phyloP scores from a whole-genome alignment of 92 coral and sea anemone genomes.

The Actinostola sp. region DNA sequence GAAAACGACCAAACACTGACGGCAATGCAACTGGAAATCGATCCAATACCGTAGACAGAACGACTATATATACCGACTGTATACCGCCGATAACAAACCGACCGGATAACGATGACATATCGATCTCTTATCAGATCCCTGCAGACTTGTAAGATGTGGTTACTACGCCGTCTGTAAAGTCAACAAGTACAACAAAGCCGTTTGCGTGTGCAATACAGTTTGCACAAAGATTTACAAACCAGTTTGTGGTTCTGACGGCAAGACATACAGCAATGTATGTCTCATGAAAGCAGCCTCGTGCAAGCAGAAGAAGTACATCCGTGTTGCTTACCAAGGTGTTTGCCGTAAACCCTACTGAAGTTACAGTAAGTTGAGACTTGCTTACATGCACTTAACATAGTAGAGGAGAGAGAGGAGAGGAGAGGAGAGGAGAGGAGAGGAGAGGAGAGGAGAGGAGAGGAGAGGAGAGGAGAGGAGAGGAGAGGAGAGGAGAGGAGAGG shows the following conservation, averaged over 20 bases:
- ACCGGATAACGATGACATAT: neutral
- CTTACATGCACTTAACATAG: too few relatives aligned
- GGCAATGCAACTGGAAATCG: too few relatives aligned
- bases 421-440: too few relatives aligned
- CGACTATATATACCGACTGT: too few relatives aligned
- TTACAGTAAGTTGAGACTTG: too few relatives aligned
- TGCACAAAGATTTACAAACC: slow-evolving; percentile 5
- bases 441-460: too few relatives aligned
- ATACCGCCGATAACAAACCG: too few relatives aligned
- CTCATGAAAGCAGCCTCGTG: slow-evolving; percentile 9
- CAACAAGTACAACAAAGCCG: slow-evolving; percentile 8
- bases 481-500: too few relatives aligned
- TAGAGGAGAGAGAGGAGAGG: too few relatives aligned
- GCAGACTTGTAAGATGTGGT: neutral
- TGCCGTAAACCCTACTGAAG: slow-evolving; percentile 4
- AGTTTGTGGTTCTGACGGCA: slow-evolving; percentile 24
- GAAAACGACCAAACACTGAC: too few relatives aligned
- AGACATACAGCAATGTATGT: slow-evolving; percentile 19
- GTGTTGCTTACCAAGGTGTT: neutral
- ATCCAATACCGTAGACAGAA: too few relatives aligned
- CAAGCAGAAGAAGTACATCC: neutral
- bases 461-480: too few relatives aligned
- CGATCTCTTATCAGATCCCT: slow-evolving; percentile 12
- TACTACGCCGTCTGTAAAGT: slow-evolving; percentile 24
- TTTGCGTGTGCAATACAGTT: neutral